Conservation (phyloP, 2,113 vertebrate genomes). For the Tetrax tetrax region DNA sequence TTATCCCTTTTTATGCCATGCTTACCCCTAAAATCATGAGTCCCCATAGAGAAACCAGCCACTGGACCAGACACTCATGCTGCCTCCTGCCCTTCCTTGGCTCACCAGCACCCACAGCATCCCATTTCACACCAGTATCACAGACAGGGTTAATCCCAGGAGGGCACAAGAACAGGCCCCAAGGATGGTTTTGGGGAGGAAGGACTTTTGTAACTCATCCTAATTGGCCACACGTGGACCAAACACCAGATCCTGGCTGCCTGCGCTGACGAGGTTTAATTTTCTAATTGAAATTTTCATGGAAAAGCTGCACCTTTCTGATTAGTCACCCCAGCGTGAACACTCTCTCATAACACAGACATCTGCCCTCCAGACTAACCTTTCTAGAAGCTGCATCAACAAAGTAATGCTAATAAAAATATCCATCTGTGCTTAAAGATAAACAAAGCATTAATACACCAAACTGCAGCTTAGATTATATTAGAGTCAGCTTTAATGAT, state of each 20-base stretch:
- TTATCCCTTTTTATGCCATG: neutral
- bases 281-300: constrained; percentile 70
- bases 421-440: constrained; percentile 83
- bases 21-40: neutral
- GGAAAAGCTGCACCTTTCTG: constrained; percentile 51
- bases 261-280: constrained; percentile 37
- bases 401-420: constrained; percentile 83
- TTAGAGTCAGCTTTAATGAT: constrained; percentile 76
- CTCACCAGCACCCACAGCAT: neutral
- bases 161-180: neutral
- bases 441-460: constrained; percentile 83
- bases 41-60: neutral
- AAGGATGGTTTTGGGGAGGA: neutral
- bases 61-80: neutral
- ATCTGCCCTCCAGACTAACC: constrained; percentile 77
- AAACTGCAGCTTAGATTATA: constrained; percentile 74
- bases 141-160: neutral
- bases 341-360: constrained; percentile 68
- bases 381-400: constrained; percentile 77
- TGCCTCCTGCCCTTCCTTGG: neutral
- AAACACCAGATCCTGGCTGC: neutral
- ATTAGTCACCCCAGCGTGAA: constrained; percentile 56
- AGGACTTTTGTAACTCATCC: constrained; percentile 36
- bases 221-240: neutral
- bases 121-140: neutral